Conservation (phyloP, 2,797 vertebrate genomes). For the Menidia menidia region DNA sequence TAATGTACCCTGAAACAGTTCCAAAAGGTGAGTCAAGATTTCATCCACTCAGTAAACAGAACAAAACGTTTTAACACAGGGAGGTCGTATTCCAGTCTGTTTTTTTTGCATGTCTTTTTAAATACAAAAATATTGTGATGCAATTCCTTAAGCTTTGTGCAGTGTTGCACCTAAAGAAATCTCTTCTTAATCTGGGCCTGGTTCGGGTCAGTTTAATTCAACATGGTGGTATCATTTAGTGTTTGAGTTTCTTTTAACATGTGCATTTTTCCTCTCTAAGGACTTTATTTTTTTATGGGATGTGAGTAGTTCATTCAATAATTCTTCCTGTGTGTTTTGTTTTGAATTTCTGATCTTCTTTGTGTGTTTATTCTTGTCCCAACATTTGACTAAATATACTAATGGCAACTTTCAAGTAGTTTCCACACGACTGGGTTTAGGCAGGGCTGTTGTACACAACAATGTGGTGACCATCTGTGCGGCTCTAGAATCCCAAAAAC, state of each 20-base stretch:
- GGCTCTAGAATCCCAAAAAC: too few relatives aligned
- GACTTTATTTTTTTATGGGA: background rate
- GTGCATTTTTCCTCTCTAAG: background rate
- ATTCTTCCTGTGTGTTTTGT: background rate
- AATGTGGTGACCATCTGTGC: too few relatives aligned
- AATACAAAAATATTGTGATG: background rate
- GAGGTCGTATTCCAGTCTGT: too few relatives aligned
- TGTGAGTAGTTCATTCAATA: constrained; percentile 2
- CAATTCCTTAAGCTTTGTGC: too few relatives aligned
- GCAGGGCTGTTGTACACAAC: background rate
- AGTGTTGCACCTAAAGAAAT: too few relatives aligned
- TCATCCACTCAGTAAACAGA: background rate
- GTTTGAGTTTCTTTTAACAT: background rate
- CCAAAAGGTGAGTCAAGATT: background rate
- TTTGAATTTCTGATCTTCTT: background rate
- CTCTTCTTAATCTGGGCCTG: too few relatives aligned
- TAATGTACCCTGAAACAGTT: background rate
- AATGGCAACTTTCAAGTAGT: background rate
- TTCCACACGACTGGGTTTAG: constrained; percentile 3
- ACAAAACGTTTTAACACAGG: background rate
- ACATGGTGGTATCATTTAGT: background rate
- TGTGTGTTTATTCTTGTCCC: background rate
- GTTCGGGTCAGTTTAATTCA: background rate
- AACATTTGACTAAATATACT: background rate
- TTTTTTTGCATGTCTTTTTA: background rate